Evolutionary conservation across 2,888 invertebrate species (phyloP), one percentile per base, ranked within the genome.

Genomic region (Scaptodrosophila latifasciaeformis): DNA sequence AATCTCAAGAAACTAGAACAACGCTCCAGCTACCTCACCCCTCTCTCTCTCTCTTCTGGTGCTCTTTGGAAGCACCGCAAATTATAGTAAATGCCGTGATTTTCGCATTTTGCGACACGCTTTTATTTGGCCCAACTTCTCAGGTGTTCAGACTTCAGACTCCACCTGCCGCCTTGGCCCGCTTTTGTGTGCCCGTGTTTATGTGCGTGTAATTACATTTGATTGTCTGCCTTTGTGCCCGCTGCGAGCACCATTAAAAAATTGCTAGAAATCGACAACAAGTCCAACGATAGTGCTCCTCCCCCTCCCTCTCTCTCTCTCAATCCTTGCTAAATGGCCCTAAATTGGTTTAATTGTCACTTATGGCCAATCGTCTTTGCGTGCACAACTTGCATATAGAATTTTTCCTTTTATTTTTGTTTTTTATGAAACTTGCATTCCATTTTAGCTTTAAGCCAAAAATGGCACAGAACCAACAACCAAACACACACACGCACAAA

Each of bases 81-180:
- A 77, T 78, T 75, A 72, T 76, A 75, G 70, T 68, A 77, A 75
- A 77, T 77, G 79, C 77, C 70, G 71, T 74, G 74, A 74, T 69
- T 77, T 51, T 49, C 46, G 44, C 48, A 46, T 47, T 42, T 30
- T 43, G 40, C 12, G 21, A 3, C 34, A 34, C 34, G 15, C 15
- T 34, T 34, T 34, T 7, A 7, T 2, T 7, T 39, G 15, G 17
- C 17, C 35, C 15, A 7, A 10, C n/a, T 39, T n/a, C 31, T 27
- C 67, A 3, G 24, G 24, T 24, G 24, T n/a, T n/a, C n/a, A n/a
- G n/a, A n/a, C n/a, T n/a, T n/a, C n/a, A n/a, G n/a, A n/a, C n/a
- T n/a, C n/a, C n/a, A n/a, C n/a, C n/a, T n/a, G n/a, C 4, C 24
- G 24, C 4, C 24, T 57, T 15, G 62, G 59, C 15, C 29, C 54